Conservation (phyloP, 1,140 invertebrate genomes). For the Penaeus vannamei region DNA sequence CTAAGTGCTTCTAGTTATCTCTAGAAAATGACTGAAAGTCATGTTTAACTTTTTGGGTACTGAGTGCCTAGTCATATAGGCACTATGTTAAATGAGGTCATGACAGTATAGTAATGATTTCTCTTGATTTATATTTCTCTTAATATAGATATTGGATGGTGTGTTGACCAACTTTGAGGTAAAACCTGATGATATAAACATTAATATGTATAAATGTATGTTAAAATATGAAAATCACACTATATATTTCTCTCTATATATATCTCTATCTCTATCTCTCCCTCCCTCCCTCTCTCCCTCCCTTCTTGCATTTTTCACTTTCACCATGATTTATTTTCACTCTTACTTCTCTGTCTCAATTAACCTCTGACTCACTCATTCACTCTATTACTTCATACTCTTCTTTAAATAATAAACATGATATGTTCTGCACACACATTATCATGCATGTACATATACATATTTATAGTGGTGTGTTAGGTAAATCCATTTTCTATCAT, state of each 20-base stretch:
- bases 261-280: neutral
- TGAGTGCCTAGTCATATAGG: too few species aligned
- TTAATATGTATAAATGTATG: neutral
- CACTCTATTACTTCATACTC: too few species aligned
- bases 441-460: too few species aligned
- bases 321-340: neutral
- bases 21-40: too few species aligned
- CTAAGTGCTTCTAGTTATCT: too few species aligned
- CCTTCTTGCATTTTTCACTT: conserved; percentile 7
- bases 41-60: too few species aligned
- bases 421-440: too few species aligned
- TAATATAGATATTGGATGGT: neutral
- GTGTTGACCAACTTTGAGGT: neutral
- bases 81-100: too few species aligned
- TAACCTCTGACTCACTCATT: neutral
- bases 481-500: neutral
- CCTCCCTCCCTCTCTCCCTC: conserved; percentile 32
- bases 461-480: neutral
- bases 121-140: neutral
- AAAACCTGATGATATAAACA: too few species aligned
- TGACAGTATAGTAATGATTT: too few species aligned
- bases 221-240: too few species aligned
- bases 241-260: neutral
- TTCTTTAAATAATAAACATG: too few species aligned
- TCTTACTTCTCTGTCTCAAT: neutral